phyloP scores from a whole-genome alignment of 2,797 vertebrate genomes.

The Clarias pachynema region DNA sequence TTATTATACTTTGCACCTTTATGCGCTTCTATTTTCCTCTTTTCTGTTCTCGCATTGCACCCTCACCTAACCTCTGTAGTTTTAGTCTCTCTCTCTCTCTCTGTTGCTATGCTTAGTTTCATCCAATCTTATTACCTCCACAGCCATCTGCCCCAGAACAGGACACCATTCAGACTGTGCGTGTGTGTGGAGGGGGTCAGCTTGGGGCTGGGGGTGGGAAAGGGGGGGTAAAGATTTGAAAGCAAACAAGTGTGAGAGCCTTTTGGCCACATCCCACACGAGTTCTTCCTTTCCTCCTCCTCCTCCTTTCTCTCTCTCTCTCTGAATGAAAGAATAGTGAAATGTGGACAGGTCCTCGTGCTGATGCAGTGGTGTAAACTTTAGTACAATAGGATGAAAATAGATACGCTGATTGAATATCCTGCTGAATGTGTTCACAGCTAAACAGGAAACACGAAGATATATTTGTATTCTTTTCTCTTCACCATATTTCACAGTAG shows the following conservation, averaged over 20 bases:
- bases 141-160: conserved; percentile 55
- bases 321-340: conserved; percentile 7
- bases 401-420: conserved; percentile 25
- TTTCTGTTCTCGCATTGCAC: background rate
- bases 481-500: conserved; percentile 30
- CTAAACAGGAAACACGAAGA: conserved; percentile 50
- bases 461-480: conserved; percentile 39
- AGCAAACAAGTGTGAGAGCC: conserved; percentile 71
- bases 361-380: background rate
- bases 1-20: too few relatives aligned
- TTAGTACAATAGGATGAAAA: background rate
- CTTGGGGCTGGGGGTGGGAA: background rate
- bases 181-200: conserved; percentile 16
- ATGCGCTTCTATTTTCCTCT: too few relatives aligned
- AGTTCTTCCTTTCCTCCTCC: conserved; percentile 1
- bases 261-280: conserved; percentile 32
- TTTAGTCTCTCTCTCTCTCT: background rate
- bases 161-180: conserved; percentile 48
- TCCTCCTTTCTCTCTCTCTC: background rate
- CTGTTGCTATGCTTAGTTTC: conserved; percentile 33
- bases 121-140: conserved; percentile 51
- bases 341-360: conserved; percentile 18
- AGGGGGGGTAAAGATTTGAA: conserved; percentile 71
- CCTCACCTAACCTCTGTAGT: background rate
- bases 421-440: conserved; percentile 40